Conservation (phyloP, 2,113 vertebrate species). For the Bubo scandiacus region DNA sequence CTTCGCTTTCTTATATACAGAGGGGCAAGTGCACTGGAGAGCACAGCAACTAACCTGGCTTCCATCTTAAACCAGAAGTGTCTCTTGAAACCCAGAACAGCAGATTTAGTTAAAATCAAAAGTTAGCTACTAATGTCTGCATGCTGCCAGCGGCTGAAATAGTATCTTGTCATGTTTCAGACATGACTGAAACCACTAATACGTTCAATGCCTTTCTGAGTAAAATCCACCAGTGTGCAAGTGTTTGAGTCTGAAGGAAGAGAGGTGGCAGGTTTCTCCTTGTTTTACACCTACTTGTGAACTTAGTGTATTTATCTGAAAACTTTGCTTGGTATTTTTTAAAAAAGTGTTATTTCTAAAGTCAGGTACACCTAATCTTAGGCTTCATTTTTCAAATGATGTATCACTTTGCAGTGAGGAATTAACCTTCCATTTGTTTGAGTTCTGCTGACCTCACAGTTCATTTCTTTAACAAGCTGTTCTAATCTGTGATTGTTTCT, state of each 20-base stretch:
- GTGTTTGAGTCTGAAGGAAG: background rate
- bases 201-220: background rate
- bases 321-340: background rate
- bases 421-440: background rate
- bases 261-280: background rate
- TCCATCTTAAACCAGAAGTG: background rate
- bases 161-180: background rate
- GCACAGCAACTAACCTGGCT: background rate
- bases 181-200: background rate
- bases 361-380: background rate
- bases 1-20: rapidly evolving
- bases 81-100: background rate
- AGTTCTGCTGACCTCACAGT: background rate
- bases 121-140: background rate
- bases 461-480: background rate
- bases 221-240: background rate
- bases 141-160: background rate
- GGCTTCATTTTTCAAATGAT: background rate
- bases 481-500: background rate
- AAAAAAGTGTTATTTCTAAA: background rate
- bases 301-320: background rate
- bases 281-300: background rate
- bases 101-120: background rate
- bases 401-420: background rate
- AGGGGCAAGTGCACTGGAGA: background rate